A percentile compares a stretch with the other conserved stretches of the same genome.
Conservation (phyloP, 1,140 invertebrate species). For the Ruditapes philippinarum region DNA sequence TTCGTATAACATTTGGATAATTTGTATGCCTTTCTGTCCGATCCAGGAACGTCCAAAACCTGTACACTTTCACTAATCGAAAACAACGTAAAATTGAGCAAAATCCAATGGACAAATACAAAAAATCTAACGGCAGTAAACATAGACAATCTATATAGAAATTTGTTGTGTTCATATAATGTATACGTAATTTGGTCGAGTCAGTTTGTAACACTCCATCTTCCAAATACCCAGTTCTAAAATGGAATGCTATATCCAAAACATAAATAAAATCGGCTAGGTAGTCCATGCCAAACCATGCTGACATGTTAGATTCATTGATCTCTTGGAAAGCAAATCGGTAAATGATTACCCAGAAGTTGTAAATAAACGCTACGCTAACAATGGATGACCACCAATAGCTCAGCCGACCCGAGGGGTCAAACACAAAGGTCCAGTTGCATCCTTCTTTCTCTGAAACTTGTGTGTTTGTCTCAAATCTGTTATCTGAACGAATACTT, state of each 20-base stretch:
- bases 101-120: conserved; percentile 99
- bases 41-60: conserved; percentile 99
- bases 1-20: conserved; percentile 98
- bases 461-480: conserved; percentile 77
- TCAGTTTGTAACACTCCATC: conserved; percentile 96
- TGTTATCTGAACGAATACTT: conserved; percentile 78
- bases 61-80: conserved; percentile 98
- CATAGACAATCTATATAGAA: conserved; percentile 99
- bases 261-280: conserved; percentile 98
- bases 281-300: conserved; percentile 99
- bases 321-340: conserved; percentile 98
- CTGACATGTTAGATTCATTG: conserved; percentile 91
- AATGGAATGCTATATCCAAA: conserved; percentile 98
- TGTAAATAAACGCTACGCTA: conserved; percentile 98
- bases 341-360: conserved; percentile 99
- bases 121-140: conserved; percentile 98
- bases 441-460: conserved; percentile 88
- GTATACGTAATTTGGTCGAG: conserved; percentile 95
- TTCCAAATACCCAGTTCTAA: conserved; percentile 95
- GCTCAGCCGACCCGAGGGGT: conserved; percentile 86
- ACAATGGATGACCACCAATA: conserved; percentile 91
- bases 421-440: conserved; percentile 90
- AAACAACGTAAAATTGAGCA: conserved; percentile 98
- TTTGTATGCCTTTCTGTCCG: conserved; percentile 99
- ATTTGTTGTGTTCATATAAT: conserved; percentile 99